These are phyloP conservation scores for Zalophus californianus DNA, from an alignment of 2,797 vertebrate species.

Conservation along the genomic window DNA sequence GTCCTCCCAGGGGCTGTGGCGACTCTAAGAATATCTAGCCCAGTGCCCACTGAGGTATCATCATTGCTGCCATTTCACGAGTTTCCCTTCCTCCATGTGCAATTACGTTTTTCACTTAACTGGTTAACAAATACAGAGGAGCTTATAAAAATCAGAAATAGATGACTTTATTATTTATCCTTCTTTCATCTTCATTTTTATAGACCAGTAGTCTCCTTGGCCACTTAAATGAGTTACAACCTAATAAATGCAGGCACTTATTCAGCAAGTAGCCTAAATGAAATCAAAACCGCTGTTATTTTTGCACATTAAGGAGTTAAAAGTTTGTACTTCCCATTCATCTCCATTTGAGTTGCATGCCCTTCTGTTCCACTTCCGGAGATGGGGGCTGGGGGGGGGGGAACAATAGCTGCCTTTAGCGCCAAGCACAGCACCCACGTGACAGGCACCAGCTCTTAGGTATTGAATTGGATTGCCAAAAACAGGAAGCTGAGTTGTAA, in stretches of 20 bases:
- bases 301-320: constrained; percentile 61
- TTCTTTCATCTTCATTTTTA: background rate
- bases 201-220: background rate
- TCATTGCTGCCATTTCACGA: background rate
- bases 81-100: background rate
- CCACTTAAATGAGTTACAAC: constrained; percentile 47
- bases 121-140: background rate
- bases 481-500: constrained; percentile 62
- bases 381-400: background rate
- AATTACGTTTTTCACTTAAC: background rate
- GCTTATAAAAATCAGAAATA: constrained; percentile 5
- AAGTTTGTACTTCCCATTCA: constrained; percentile 41
- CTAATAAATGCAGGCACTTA: constrained; percentile 26
- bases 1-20: no score
- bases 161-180: background rate
- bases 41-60: no score
- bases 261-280: constrained; percentile 28
- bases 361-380: constrained; percentile 40
- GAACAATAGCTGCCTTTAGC: constrained; percentile 64
- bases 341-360: background rate
- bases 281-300: constrained; percentile 37
- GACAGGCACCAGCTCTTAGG: constrained; percentile 8
- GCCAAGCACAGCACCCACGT: background rate
- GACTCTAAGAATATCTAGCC: background rate
- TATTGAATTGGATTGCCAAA: background rate